A percentile compares a stretch with the other conserved stretches of the same genome.
Evolutionary conservation across 2,797 vertebrate species (phyloP).

Genomic region (Hapalemur alaotrensis): DNA sequence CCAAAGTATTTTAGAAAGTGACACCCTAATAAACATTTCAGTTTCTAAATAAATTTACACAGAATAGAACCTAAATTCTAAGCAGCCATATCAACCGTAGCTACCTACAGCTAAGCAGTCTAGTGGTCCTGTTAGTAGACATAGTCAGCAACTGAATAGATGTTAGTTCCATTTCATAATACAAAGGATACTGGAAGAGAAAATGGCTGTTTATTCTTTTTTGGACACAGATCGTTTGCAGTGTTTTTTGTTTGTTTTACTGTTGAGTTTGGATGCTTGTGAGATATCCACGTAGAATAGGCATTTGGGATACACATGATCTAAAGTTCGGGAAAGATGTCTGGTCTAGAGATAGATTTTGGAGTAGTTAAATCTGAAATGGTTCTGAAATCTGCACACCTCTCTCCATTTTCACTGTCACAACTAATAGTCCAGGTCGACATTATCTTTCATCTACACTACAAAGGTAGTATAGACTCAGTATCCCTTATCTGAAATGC

Average conservation of each 20-base stretch:
- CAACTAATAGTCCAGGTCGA: background rate
- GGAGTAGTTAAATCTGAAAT: background rate
- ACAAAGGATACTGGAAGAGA: background rate
- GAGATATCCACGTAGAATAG: background rate
- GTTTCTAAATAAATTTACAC: constrained; percentile 2
- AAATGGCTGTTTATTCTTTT: background rate
- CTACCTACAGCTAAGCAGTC: background rate
- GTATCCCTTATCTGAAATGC: background rate
- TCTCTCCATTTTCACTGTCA: background rate
- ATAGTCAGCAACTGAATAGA: background rate
- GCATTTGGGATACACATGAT: background rate
- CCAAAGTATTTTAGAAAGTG: constrained; percentile 4
- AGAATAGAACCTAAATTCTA: background rate
- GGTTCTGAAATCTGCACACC: background rate
- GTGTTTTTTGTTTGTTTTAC: background rate
- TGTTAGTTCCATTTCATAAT: background rate
- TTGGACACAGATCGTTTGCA: background rate
- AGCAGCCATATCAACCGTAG: background rate
- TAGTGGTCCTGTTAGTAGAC: background rate
- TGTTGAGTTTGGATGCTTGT: background rate
- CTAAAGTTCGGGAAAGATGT: background rate
- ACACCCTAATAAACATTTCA: background rate
- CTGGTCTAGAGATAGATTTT: background rate
- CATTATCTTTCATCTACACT: background rate
- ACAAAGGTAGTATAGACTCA: background rate